Evolutionary conservation across 2,113 vertebrate species (phyloP).

Genomic region (Shinisaurus crocodilurus): DNA sequence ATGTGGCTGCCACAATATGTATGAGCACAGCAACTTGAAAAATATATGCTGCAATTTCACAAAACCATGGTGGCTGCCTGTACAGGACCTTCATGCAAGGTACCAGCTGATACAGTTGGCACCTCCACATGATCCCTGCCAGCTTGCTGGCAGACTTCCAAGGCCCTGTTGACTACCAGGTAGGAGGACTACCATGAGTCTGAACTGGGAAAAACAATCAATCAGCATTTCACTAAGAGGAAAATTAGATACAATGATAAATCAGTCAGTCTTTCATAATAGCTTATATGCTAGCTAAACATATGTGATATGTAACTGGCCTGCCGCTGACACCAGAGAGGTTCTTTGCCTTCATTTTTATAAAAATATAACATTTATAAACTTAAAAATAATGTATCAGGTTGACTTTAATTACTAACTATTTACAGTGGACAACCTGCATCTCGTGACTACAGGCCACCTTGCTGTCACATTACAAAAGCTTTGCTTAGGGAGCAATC

Average conservation of each 20-base stretch:
- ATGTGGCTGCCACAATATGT: background rate
- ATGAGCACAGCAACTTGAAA: background rate
- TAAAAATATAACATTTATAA: background rate
- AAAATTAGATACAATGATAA: background rate
- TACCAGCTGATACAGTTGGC: background rate
- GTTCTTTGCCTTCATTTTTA: background rate
- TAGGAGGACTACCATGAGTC: background rate
- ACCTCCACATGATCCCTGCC: background rate
- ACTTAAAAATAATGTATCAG: background rate
- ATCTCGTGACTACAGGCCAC: background rate
- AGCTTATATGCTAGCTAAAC: background rate
- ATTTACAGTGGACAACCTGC: conserved; percentile 1
- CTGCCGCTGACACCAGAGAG: background rate
- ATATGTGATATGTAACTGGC: background rate
- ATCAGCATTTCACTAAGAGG: background rate
- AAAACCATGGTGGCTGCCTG: background rate
- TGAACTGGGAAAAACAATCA: background rate
- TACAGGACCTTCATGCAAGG: background rate
- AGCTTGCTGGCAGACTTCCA: background rate
- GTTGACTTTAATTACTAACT: background rate
- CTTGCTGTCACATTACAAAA: background rate
- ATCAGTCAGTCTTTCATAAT: background rate
- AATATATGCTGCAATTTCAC: background rate
- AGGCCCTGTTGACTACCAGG: background rate
- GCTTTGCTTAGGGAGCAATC: background rate